A percentile compares a stretch with the other conserved stretches of the same genome.
phyloP scores from a whole-genome alignment of 1,140 invertebrate genomes.

The Eriocheir sinensis region DNA sequence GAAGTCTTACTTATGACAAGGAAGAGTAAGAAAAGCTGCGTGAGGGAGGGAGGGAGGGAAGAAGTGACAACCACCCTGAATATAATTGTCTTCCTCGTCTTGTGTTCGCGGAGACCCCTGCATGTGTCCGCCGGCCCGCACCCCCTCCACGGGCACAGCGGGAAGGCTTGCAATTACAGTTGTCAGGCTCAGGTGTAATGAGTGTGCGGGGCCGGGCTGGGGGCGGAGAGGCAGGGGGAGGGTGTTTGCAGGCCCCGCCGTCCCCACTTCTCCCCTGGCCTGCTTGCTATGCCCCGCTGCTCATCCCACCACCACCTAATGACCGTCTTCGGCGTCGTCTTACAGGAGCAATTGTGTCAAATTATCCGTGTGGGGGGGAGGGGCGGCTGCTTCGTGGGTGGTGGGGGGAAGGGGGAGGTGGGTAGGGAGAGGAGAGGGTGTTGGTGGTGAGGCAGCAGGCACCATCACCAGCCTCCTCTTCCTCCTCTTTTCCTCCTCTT shows the following conservation, averaged over 20 bases:
- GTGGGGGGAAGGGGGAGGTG: background rate
- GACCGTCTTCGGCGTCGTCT: constrained; percentile 58
- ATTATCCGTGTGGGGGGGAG: constrained; percentile 48
- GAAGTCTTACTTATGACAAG: too few species aligned
- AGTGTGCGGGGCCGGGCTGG: background rate
- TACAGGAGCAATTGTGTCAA: constrained; percentile 63
- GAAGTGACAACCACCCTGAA: background rate
- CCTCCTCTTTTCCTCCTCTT: background rate
- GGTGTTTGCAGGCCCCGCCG: background rate
- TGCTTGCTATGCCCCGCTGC: background rate
- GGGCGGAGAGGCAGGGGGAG: background rate
- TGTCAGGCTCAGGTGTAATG: constrained; percentile 25
- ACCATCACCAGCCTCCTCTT: background rate
- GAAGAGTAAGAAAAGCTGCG: background rate
- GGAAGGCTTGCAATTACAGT: constrained; percentile 37
- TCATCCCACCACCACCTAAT: constrained; percentile 37
- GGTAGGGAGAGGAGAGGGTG: too few species aligned
- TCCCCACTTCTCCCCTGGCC: background rate
- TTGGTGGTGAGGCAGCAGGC: background rate
- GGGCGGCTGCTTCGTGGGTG: background rate
- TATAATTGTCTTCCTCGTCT: background rate
- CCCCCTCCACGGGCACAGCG: background rate
- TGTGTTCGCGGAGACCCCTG: background rate
- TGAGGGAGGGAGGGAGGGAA: background rate
- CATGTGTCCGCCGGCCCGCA: background rate